phyloP scores from a whole-genome alignment of 2,888 invertebrate genomes.

The Rutpela maculata region DNA sequence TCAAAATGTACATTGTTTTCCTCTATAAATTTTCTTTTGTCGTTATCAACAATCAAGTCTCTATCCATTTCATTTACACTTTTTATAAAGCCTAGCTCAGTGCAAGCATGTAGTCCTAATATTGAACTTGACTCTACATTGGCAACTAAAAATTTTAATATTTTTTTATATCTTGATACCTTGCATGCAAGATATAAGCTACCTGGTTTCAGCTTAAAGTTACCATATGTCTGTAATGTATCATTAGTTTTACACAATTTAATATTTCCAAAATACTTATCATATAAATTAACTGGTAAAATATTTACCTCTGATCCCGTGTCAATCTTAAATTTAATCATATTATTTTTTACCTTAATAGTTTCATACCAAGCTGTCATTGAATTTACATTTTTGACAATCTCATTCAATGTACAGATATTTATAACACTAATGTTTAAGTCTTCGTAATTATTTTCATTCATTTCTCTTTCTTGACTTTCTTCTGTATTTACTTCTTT shows the following conservation, averaged over 20 bases:
- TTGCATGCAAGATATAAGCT: neutral
- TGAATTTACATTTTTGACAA: neutral
- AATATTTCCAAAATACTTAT: neutral
- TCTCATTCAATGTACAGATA: neutral
- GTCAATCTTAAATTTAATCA: too few relatives aligned
- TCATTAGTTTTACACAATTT: neutral
- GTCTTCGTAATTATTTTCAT: neutral
- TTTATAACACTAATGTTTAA: neutral
- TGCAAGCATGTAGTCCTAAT: neutral
- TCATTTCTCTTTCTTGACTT: too few relatives aligned
- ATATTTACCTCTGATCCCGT: too few relatives aligned
- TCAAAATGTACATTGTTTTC: too few relatives aligned
- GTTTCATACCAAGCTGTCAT: too few relatives aligned
- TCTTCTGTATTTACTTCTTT: too few relatives aligned
- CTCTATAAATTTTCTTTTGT: too few relatives aligned
- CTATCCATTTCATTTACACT: neutral
- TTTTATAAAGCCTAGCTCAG: neutral
- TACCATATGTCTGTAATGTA: neutral
- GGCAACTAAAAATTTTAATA: neutral
- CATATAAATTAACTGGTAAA: too few relatives aligned
- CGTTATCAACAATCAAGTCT: neutral
- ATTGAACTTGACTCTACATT: neutral
- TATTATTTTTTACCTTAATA: too few relatives aligned
- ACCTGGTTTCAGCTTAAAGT: neutral
- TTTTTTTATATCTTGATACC: neutral